Evolutionary conservation across 2,113 vertebrate species (phyloP), one percentile per base, ranked within the genome.

Genomic region (Phylloscopus whistleri): DNA sequence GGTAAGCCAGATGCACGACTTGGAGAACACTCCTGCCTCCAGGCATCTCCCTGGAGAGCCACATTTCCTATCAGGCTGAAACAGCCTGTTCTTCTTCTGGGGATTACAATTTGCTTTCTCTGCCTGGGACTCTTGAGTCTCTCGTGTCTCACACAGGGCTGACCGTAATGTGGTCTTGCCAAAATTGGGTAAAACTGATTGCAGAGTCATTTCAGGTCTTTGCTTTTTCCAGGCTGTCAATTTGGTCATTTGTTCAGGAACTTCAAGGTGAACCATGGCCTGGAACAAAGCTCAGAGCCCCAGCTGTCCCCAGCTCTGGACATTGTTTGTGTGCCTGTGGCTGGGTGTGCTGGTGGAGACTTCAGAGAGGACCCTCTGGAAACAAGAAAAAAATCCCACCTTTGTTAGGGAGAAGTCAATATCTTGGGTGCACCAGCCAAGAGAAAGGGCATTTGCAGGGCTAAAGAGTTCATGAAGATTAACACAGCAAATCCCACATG

Each of bases 61-160:
- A 1, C 5, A 5, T 30, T 79, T 62, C 52, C 86, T 84, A 74
- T 94, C 94, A 89, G 68, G 26, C 64, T 89, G 80, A 37, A 67
- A 20, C 80, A 92, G 80, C 56, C 58, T 59, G 14, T 13, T 81
- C 69, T 82, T 84, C 70, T 91, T 73, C 79, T 69, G 55, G 64
- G 69, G 48, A 52, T 87, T 81, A 55, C 35, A 55, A 16, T 81
- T 66, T 37, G 27, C 69, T 88, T 91, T 78, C 41, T 64, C 80
- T 90, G 58, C 74, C 67, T 91, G 78, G 15, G 41, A 28, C 43
- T 94, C 81, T 6, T 21, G 35, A 56, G 11, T 35, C 60, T 70
- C 64, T 55, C 0, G 0, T 55, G 55, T 26, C 33, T 90, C 33
- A 2, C 14, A 24, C 17, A 24, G 24, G 33, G 37, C 49, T 84